Percentiles rank a stretch among this genome's conserved stretches.
These are phyloP conservation scores for Temnothorax unifasciatus DNA, from an alignment of 2,888 invertebrate genomes.

Conservation along the genomic window DNA sequence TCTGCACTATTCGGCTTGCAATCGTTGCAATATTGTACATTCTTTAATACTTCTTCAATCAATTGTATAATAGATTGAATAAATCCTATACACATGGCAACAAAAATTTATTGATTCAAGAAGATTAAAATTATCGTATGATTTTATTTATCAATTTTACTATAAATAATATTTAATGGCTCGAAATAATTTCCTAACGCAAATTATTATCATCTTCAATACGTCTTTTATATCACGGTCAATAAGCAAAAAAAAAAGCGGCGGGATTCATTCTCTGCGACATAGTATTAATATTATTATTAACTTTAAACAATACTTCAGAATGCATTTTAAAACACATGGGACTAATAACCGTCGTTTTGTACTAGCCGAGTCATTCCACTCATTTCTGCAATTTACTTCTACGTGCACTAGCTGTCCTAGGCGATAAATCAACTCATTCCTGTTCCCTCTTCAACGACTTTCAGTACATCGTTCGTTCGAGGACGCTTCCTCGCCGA, in stretches of 20 bases:
- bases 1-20: slow-evolving; percentile 21
- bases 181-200: not conserved
- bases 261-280: not conserved
- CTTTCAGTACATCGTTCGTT: slow-evolving; percentile 19
- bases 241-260: not conserved
- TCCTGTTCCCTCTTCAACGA: slow-evolving; percentile 55
- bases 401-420: slow-evolving; percentile 64
- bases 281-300: not conserved
- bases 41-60: not conserved
- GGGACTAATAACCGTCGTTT: slow-evolving; percentile 45
- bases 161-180: not conserved
- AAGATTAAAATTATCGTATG: not conserved
- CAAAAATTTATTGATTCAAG: too few relatives aligned
- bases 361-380: not conserved
- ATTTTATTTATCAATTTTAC: not conserved
- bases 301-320: slow-evolving; percentile 41
- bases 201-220: not conserved
- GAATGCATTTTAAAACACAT: not conserved
- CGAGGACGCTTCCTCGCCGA: slow-evolving; percentile 64
- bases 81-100: not conserved
- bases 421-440: slow-evolving; percentile 69
- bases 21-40: not conserved
- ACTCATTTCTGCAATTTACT: slow-evolving; percentile 49
- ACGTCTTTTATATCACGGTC: not conserved
- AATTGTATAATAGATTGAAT: not conserved